Evolutionary conservation across 2,113 vertebrate genomes (phyloP).

Genomic region (Pseudois nayaur): DNA sequence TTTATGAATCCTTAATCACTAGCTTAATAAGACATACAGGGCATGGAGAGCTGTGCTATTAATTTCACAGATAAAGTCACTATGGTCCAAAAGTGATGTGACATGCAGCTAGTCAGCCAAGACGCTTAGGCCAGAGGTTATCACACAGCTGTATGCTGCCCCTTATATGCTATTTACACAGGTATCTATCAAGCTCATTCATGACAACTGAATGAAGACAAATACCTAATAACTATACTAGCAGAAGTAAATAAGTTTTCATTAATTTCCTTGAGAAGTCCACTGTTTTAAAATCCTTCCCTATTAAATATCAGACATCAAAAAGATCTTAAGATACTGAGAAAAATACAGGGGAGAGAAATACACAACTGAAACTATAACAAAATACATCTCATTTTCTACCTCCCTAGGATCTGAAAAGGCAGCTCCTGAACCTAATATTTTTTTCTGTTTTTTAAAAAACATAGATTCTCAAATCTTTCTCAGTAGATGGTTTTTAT

Average conservation of each 20-base stretch:
- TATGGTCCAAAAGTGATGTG: not conserved
- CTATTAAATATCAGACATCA: not conserved
- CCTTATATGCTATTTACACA: not conserved
- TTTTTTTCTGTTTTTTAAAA: not conserved
- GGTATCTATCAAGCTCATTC: not conserved
- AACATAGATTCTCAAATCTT: not conserved
- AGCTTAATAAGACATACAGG: not conserved
- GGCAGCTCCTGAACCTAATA: not conserved
- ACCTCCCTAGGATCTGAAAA: not conserved
- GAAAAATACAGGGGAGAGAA: not conserved
- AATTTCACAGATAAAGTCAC: not conserved
- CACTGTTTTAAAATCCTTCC: not conserved
- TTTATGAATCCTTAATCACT: not conserved
- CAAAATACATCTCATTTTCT: not conserved
- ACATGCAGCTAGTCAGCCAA: not conserved
- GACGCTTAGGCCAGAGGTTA: not conserved
- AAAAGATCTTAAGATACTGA: not conserved
- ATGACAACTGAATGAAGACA: not conserved
- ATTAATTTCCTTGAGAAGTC: not conserved
- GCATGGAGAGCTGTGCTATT: not conserved
- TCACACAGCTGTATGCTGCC: not conserved
- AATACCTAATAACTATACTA: not conserved
- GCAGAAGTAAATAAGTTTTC: not conserved
- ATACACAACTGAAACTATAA: not conserved
- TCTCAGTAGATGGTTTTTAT: not conserved